phyloP scores from a whole-genome alignment of 2,797 vertebrate genomes.

The Falco cherrug region DNA sequence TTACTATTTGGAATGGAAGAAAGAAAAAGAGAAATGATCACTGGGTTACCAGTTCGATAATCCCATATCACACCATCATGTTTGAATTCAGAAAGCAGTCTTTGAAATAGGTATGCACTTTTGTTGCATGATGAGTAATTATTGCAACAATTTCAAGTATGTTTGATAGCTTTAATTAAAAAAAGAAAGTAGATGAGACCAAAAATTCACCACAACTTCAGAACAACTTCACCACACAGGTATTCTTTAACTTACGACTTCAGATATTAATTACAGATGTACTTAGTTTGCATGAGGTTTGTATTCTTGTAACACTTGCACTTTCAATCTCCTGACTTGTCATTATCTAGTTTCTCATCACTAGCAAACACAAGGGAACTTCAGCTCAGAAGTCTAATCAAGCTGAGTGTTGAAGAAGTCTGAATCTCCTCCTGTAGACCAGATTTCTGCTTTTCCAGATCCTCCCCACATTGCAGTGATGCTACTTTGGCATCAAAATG shows the following conservation, averaged over 20 bases:
- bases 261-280: background rate
- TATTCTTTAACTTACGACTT: background rate
- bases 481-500: slow-evolving; percentile 34
- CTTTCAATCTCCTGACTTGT: background rate
- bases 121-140: background rate
- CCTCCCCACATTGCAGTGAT: background rate
- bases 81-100: background rate
- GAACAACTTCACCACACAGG: background rate
- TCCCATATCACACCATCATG: background rate
- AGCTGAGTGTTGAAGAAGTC: background rate
- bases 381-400: background rate
- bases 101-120: background rate
- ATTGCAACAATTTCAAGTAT: background rate
- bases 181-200: background rate
- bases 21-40: background rate
- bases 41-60: background rate
- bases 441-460: slow-evolving; percentile 7
- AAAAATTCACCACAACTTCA: background rate
- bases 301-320: background rate
- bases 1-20: slow-evolving; percentile 1
- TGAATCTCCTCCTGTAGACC: background rate
- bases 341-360: background rate
- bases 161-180: background rate
- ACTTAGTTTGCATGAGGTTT: background rate
- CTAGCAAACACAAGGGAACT: background rate